These are phyloP conservation scores for Egretta garzetta DNA, from an alignment of 2,113 vertebrate species.

Conservation along the genomic window DNA sequence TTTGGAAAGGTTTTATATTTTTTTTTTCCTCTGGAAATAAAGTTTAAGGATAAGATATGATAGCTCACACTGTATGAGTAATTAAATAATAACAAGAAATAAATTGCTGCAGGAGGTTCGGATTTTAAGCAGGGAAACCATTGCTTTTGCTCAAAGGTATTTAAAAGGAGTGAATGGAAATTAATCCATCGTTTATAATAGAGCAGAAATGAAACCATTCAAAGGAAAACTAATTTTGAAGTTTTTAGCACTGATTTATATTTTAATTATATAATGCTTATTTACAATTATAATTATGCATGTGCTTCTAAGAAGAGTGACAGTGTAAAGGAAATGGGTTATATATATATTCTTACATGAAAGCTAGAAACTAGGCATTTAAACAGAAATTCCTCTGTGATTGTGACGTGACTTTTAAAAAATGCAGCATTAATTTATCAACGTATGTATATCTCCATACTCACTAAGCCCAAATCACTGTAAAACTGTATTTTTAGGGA, in stretches of 20 bases:
- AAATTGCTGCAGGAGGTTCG: neutral
- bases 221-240: neutral
- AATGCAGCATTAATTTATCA: neutral
- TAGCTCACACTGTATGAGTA: neutral
- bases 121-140: neutral
- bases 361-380: neutral
- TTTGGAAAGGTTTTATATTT: neutral
- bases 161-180: neutral
- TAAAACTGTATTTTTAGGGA: neutral
- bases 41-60: neutral
- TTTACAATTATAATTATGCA: constrained; percentile 50
- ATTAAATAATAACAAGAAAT: neutral
- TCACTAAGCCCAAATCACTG: neutral
- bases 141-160: neutral
- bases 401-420: neutral
- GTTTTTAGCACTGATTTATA: constrained; percentile 18
- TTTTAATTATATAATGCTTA: constrained; percentile 54
- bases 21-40: neutral
- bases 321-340: neutral
- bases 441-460: neutral
- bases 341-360: neutral
- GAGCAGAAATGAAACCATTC: constrained; percentile 41
- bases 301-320: neutral
- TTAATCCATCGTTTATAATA: constrained; percentile 24
- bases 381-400: neutral